A percentile compares a stretch with the other conserved stretches of the same genome.
Conservation (phyloP, 2,888 invertebrate genomes). For the Drosophila ochracea region DNA sequence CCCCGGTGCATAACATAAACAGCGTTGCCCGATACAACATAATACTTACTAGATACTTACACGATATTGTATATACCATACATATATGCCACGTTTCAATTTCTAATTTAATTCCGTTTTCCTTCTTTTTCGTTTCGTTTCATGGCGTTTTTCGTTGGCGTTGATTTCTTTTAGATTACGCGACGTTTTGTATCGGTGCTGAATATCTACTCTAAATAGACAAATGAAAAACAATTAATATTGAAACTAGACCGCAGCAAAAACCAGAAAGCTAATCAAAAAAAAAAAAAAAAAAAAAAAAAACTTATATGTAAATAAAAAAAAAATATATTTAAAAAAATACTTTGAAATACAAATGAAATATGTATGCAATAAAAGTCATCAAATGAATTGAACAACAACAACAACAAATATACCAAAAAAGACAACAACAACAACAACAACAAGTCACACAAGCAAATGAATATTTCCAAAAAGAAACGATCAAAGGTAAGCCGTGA, state of each 20-base stretch:
- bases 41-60: slow-evolving; percentile 11
- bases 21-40: slow-evolving; percentile 40
- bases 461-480: slow-evolving; percentile 56
- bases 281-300: slow-evolving; percentile 41
- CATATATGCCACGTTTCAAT: slow-evolving; percentile 21
- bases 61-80: slow-evolving; percentile 28
- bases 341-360: slow-evolving; percentile 18
- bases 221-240: slow-evolving; percentile 50
- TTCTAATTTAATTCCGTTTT: slow-evolving; percentile 75
- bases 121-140: slow-evolving; percentile 84
- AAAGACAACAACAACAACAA: slow-evolving; percentile 47
- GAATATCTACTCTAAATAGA: slow-evolving; percentile 85
- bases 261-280: slow-evolving; percentile 46
- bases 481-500: slow-evolving; percentile 77
- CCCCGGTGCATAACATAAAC: slow-evolving; percentile 71
- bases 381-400: slow-evolving; percentile 16
- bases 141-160: slow-evolving; percentile 82
- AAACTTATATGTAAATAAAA: slow-evolving; percentile 43
- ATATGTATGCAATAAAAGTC: slow-evolving; percentile 30
- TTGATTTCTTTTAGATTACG: slow-evolving; percentile 85
- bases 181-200: slow-evolving; percentile 86
- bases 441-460: slow-evolving; percentile 68
- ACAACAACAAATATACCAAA: slow-evolving; percentile 43
- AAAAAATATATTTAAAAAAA: slow-evolving; percentile 17
- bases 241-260: slow-evolving; percentile 45